A percentile compares a stretch with the other conserved stretches of the same genome.
Conservation (phyloP, 2,888 invertebrate genomes). For the Andrena marginata region DNA sequence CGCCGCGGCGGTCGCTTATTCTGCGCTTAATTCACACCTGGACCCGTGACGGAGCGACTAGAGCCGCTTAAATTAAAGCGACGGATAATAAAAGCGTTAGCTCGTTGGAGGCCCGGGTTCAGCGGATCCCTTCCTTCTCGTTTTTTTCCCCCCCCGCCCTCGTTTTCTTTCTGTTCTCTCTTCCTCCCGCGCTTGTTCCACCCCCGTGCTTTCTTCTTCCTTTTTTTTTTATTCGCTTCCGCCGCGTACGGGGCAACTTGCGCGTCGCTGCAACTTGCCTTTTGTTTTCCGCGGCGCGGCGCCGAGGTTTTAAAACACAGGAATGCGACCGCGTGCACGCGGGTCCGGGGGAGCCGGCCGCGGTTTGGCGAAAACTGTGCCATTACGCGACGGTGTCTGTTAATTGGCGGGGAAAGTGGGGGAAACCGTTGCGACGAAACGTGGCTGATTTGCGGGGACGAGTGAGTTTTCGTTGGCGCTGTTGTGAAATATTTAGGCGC, state of each 20-base stretch:
- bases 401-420: constrained; percentile 46
- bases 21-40: constrained; percentile 82
- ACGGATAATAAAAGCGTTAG: constrained; percentile 83
- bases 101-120: constrained; percentile 64
- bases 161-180: constrained; percentile 39
- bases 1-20: constrained; percentile 72
- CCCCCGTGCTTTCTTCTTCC: constrained; percentile 44
- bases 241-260: constrained; percentile 47
- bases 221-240: constrained; percentile 2
- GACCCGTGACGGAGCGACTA: constrained; percentile 82
- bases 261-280: constrained; percentile 57
- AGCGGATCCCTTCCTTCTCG: constrained; percentile 61
- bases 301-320: constrained; percentile 57
- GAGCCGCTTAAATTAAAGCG: constrained; percentile 84
- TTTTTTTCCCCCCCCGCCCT: constrained; percentile 25
- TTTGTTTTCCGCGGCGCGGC: constrained; percentile 52
- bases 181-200: constrained; percentile 18
- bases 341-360: constrained; percentile 39
- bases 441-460: too few relatives aligned
- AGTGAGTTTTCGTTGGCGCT: too few relatives aligned
- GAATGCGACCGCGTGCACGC: constrained; percentile 54
- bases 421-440: constrained; percentile 11
- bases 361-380: constrained; percentile 51
- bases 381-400: constrained; percentile 25
- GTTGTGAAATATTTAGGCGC: too few relatives aligned